Evolutionary conservation across 1,140 invertebrate genomes (phyloP).

Genomic region (Drosophila prosaltans): DNA sequence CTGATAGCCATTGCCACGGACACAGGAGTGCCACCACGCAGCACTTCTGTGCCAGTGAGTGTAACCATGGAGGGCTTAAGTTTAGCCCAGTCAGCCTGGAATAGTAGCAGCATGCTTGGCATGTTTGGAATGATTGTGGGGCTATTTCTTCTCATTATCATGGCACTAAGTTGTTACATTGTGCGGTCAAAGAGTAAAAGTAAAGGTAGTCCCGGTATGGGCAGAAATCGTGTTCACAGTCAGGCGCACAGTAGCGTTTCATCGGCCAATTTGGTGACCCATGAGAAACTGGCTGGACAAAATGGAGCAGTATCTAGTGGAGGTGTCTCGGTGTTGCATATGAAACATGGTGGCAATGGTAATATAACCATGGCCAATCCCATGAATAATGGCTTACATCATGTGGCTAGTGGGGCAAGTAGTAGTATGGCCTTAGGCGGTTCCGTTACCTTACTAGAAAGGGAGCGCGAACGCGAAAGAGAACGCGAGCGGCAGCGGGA

Average conservation of each 20-base stretch:
- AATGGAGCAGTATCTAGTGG: constrained; percentile 68
- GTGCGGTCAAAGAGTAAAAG: constrained; percentile 72
- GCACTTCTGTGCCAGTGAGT: constrained; percentile 78
- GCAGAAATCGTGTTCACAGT: constrained; percentile 79
- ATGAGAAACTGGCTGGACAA: constrained; percentile 70
- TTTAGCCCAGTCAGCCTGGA: constrained; percentile 71
- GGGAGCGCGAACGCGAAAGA: constrained; percentile 71
- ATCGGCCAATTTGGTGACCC: constrained; percentile 77
- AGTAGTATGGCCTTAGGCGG: constrained; percentile 84
- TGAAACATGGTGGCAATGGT: constrained; percentile 68
- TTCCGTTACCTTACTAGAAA: constrained; percentile 59
- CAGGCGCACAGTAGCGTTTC: constrained; percentile 79
- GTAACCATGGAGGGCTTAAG: constrained; percentile 78
- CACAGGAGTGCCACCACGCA: constrained; percentile 83
- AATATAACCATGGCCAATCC: constrained; percentile 78
- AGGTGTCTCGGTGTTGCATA: constrained; percentile 75
- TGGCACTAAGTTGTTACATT: constrained; percentile 77
- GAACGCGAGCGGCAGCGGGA: constrained; percentile 76
- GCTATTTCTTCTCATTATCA: constrained; percentile 74
- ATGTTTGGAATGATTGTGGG: constrained; percentile 76
- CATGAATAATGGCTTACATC: constrained; percentile 71
- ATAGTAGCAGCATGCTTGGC: constrained; percentile 69
- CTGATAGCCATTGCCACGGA: constrained; percentile 92
- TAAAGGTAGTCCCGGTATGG: constrained; percentile 55
- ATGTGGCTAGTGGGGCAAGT: constrained; percentile 80